phyloP scores from a whole-genome alignment of 2,797 vertebrate genomes.

The Sitta carolinensis region DNA sequence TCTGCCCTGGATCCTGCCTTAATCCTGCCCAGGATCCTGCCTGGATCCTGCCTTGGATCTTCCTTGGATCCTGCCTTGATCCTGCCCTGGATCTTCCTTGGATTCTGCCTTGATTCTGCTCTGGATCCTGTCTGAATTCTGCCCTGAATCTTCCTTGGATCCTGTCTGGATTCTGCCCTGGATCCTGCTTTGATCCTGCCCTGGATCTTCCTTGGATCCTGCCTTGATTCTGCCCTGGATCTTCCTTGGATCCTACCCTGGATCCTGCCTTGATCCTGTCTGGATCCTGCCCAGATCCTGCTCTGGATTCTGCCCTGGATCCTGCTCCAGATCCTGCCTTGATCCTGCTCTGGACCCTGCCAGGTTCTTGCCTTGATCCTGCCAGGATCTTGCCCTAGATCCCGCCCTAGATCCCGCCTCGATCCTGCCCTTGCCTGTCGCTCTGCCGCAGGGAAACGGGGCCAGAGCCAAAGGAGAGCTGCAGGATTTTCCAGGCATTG shows the following conservation, averaged over 20 bases:
- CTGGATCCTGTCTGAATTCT: background rate
- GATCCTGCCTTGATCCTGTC: too few relatives aligned
- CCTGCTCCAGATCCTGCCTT: background rate
- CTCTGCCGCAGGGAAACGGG: background rate
- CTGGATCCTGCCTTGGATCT: background rate
- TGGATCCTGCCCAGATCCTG: fast-evolving
- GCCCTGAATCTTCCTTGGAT: background rate
- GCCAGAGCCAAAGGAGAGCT: background rate
- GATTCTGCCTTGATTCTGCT: background rate
- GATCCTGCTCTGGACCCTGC: background rate
- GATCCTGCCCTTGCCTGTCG: background rate
- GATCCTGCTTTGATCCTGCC: background rate
- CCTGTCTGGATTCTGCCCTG: background rate
- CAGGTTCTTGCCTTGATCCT: background rate
- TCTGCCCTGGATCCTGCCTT: fast-evolving
- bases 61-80: background rate
- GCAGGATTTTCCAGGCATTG: background rate
- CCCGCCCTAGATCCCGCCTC: too few relatives aligned
- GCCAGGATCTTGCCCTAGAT: background rate
- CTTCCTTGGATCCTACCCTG: fast-evolving
- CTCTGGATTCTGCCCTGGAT: too few relatives aligned
- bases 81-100: background rate
- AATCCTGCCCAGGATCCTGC: background rate
- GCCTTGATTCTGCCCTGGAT: fast-evolving
- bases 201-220: fast-evolving